A percentile compares a stretch with the other conserved stretches of the same genome.
Conservation (phyloP, 2,797 vertebrate genomes). For the Poeciliopsis presidionis region DNA sequence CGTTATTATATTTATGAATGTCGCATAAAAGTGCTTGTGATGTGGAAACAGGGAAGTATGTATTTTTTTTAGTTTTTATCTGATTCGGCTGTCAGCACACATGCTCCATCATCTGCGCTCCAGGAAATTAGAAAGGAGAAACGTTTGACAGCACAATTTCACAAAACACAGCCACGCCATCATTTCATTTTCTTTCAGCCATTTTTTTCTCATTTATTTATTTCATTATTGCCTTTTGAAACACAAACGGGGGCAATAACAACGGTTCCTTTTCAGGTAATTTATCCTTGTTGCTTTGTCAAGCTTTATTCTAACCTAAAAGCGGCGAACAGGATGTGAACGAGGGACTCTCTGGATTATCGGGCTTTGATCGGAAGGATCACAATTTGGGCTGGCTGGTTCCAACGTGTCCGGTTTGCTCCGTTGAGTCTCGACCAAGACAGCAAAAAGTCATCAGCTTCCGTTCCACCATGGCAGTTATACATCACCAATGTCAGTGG, state of each 20-base stretch:
- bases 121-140: constrained; percentile 82
- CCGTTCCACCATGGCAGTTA: constrained; percentile 43
- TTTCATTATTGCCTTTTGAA: constrained; percentile 73
- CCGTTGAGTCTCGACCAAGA: constrained; percentile 44
- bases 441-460: constrained; percentile 60
- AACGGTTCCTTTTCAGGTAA: constrained; percentile 48
- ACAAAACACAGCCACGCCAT: constrained; percentile 78
- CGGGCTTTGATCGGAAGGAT: neutral
- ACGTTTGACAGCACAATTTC: constrained; percentile 83
- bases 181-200: constrained; percentile 76
- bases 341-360: constrained; percentile 1
- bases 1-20: constrained; percentile 75
- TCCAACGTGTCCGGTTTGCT: constrained; percentile 36
- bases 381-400: neutral
- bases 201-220: constrained; percentile 65
- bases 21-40: constrained; percentile 49
- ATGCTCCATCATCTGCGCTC: constrained; percentile 77
- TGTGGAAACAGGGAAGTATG: constrained; percentile 43
- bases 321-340: constrained; percentile 17
- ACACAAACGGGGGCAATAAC: constrained; percentile 69
- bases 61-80: constrained; percentile 58
- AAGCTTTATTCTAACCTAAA: constrained; percentile 28
- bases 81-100: constrained; percentile 74
- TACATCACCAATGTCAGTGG: constrained; percentile 69
- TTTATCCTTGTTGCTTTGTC: constrained; percentile 44